Percentiles rank a stretch among this genome's conserved stretches.
Evolutionary conservation across 2,797 vertebrate species (phyloP).

Genomic region (Calcarius lapponicus): DNA sequence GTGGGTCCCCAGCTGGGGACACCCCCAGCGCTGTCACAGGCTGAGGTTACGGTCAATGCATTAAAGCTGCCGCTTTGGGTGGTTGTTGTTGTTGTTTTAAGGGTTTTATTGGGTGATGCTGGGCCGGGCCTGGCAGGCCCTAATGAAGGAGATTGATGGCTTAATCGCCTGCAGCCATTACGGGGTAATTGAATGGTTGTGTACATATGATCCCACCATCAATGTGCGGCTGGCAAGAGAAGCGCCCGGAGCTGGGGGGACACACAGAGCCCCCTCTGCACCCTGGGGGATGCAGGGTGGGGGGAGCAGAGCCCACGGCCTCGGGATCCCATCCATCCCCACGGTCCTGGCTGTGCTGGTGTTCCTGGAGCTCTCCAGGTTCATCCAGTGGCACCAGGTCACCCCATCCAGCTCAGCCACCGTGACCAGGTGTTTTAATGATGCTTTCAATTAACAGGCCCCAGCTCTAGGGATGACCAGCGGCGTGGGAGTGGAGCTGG

Average conservation of each 20-base stretch:
- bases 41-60: rapidly evolving
- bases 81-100: background rate
- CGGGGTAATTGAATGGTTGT: slow-evolving; percentile 61
- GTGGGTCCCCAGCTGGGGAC: rapidly evolving
- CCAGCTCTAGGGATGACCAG: rapidly evolving
- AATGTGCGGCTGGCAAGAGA: background rate
- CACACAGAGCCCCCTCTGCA: background rate
- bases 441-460: background rate
- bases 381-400: rapidly evolving
- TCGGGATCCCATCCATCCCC: rapidly evolving
- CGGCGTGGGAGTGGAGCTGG: background rate
- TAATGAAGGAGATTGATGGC: slow-evolving; percentile 65
- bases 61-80: slow-evolving; percentile 6
- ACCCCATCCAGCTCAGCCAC: background rate
- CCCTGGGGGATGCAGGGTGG: rapidly evolving
- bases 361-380: background rate
- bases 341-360: rapidly evolving
- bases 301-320: background rate
- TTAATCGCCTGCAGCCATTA: slow-evolving; percentile 58
- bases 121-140: slow-evolving; percentile 31
- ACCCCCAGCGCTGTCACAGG: rapidly evolving
- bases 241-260: background rate
- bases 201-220: slow-evolving; percentile 36
- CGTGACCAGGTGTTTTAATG: rapidly evolving
- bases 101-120: slow-evolving; percentile 15